Conservation (phyloP, 2,888 invertebrate species). For the Autographa pulchrina region DNA sequence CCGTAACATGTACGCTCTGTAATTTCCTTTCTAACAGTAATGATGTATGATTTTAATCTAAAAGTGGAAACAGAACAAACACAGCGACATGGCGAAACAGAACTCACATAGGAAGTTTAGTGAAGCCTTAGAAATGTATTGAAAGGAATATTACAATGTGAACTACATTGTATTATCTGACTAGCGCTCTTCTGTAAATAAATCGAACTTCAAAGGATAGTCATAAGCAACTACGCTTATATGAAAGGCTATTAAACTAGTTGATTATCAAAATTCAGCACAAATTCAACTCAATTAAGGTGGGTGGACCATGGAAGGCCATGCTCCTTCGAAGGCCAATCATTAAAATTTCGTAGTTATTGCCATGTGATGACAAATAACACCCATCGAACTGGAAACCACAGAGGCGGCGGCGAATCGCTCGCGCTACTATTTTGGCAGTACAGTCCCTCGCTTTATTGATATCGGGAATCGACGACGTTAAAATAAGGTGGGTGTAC, state of each 20-base stretch:
- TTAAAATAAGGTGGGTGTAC: no score
- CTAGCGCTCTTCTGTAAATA: not conserved
- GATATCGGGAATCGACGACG: no score
- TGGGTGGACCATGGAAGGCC: no score
- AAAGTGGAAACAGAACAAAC: conserved; percentile 28
- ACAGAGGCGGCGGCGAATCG: no score
- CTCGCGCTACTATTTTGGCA: no score
- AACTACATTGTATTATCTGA: no score
- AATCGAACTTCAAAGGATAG: not conserved
- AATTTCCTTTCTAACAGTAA: conserved; percentile 31
- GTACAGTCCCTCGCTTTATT: no score
- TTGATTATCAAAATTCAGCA: not conserved
- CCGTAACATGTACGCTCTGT: not conserved
- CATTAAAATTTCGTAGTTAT: no score
- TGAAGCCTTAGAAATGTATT: conserved; percentile 3
- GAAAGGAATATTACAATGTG: conserved; percentile 8
- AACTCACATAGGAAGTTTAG: conserved; percentile 1
- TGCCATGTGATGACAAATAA: no score
- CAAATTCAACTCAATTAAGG: not conserved
- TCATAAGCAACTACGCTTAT: not conserved
- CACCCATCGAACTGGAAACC: no score
- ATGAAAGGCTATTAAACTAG: not conserved
- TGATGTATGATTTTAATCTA: conserved; percentile 32
- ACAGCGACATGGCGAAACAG: conserved; percentile 17
- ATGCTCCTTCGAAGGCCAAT: no score